Percentiles rank a stretch among this genome's conserved stretches.
Evolutionary conservation across 1,140 invertebrate species (phyloP).

Genomic region (Drosophila arawakana): DNA sequence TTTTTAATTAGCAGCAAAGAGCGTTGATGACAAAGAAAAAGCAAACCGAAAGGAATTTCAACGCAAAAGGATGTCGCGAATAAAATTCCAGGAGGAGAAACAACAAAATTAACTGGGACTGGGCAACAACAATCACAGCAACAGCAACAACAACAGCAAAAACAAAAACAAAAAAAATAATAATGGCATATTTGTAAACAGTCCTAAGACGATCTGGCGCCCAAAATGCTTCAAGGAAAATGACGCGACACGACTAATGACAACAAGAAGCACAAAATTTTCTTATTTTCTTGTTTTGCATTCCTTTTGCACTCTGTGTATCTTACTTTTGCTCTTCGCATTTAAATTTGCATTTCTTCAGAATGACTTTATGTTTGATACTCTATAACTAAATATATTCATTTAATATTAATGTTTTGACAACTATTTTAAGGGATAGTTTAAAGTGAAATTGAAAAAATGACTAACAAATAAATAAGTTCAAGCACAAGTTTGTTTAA

Average conservation of each 20-base stretch:
- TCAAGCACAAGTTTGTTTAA: too few relatives aligned
- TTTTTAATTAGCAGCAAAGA: conserved; percentile 73
- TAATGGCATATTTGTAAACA: conserved; percentile 56
- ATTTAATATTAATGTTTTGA: too few relatives aligned
- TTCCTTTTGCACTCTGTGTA: conserved; percentile 5
- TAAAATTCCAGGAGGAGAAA: conserved; percentile 37
- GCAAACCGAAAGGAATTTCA: conserved; percentile 28
- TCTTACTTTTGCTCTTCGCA: conserved; percentile 15
- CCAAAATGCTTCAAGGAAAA: conserved; percentile 67
- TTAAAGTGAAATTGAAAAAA: too few relatives aligned
- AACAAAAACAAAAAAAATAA: conserved; percentile 4
- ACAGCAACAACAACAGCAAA: conserved; percentile 2
- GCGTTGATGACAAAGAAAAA: conserved; percentile 51
- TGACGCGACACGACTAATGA: conserved; percentile 62
- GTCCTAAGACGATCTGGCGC: conserved; percentile 37
- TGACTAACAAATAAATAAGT: too few relatives aligned
- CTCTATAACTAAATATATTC: background rate
- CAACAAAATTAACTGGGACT: conserved; percentile 38
- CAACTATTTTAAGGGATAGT: too few relatives aligned
- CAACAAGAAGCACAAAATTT: conserved; percentile 18
- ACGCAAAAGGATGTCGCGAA: conserved; percentile 53
- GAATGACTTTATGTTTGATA: conserved; percentile 40
- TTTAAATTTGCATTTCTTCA: background rate
- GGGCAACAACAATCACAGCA: background rate
- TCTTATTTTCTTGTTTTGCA: conserved; percentile 9